Conservation (phyloP, 2,113 vertebrate species). For the Lepus americanus region DNA sequence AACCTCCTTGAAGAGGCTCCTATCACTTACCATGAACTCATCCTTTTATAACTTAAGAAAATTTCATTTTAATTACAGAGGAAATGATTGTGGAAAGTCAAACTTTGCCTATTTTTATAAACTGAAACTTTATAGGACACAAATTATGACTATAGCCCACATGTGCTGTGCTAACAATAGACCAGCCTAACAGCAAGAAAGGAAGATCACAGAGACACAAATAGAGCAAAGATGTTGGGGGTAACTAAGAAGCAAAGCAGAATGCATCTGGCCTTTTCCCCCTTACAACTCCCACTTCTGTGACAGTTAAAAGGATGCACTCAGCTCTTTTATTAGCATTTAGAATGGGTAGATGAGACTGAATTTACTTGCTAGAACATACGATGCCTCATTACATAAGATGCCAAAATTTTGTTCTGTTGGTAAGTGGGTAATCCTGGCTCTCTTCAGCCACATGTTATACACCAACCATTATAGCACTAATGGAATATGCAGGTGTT, state of each 20-base stretch:
- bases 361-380: constrained; percentile 30
- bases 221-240: neutral
- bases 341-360: constrained; percentile 32
- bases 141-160: constrained; percentile 56
- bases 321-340: constrained; percentile 56
- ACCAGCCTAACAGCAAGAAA: constrained; percentile 29
- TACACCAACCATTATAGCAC: neutral
- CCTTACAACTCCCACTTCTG: constrained; percentile 46
- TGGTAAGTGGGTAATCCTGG: neutral
- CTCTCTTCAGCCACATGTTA: neutral
- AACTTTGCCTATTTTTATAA: constrained; percentile 73
- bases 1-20: constrained; percentile 42
- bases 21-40: constrained; percentile 51
- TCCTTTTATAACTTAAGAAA: constrained; percentile 73
- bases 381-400: constrained; percentile 10
- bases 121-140: constrained; percentile 68
- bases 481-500: neutral
- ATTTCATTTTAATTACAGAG: constrained; percentile 76
- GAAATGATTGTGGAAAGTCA: constrained; percentile 70
- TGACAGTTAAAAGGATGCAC: neutral
- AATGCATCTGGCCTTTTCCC: constrained; percentile 24
- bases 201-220: constrained; percentile 42
- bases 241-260: constrained; percentile 63
- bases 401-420: neutral
- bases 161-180: constrained; percentile 72